phyloP scores from a whole-genome alignment of 1,140 invertebrate genomes.

The Penaeus chinensis region DNA sequence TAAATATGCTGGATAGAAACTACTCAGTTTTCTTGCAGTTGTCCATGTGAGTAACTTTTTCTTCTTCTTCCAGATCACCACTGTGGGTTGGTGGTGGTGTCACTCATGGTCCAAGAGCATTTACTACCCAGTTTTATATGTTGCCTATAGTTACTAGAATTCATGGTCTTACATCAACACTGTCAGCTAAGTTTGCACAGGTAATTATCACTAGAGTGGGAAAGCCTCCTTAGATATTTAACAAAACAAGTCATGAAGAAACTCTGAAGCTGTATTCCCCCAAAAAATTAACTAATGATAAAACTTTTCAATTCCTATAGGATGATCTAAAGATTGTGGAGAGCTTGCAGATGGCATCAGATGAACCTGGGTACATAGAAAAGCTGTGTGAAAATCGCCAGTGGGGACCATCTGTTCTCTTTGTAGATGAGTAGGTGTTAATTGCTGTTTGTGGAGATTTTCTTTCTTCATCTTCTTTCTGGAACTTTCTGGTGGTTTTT shows the following conservation, averaged over 20 bases:
- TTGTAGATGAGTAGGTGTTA: constrained; percentile 86
- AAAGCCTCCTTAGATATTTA: not conserved
- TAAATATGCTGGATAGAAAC: not conserved
- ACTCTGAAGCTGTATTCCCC: not conserved
- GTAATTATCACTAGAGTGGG: constrained; percentile 63
- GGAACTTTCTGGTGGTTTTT: too few relatives aligned
- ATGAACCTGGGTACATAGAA: constrained; percentile 82
- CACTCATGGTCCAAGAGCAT: constrained; percentile 88
- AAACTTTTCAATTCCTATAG: constrained; percentile 66
- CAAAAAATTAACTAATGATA: not conserved
- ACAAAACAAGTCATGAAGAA: not conserved
- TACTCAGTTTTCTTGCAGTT: not conserved
- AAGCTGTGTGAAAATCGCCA: constrained; percentile 84
- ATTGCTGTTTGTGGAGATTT: not conserved
- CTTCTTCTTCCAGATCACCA: constrained; percentile 49
- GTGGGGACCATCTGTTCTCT: constrained; percentile 96
- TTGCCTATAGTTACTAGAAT: constrained; percentile 81
- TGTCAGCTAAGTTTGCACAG: constrained; percentile 92
- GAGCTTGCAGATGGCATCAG: constrained; percentile 85
- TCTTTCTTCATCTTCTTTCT: too few relatives aligned
- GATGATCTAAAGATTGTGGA: constrained; percentile 95
- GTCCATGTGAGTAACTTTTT: not conserved
- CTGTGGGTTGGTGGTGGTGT: constrained; percentile 79
- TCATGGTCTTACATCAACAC: constrained; percentile 81
- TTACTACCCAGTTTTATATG: constrained; percentile 93